Base-by-base conservation (phyloP, 2,113 vertebrate genomes). In the Malurus elegans region DNA sequence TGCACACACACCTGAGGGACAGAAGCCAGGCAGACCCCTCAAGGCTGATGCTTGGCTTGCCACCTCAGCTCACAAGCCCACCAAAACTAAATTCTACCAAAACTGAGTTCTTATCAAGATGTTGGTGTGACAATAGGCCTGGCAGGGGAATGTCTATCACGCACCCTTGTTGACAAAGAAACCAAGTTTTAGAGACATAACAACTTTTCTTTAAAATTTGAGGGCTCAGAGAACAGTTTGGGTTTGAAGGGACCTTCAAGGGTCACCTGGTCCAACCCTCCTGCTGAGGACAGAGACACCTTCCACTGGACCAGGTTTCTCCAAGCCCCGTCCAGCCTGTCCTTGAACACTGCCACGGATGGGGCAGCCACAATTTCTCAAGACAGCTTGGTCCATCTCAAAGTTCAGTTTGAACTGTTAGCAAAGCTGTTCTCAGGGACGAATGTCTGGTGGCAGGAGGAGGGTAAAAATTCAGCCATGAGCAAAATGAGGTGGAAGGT, bases 91-190 rank as follows among this genome's bases (percentile, higher is more conserved):
- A 65, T 65, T 14, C 28, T 40, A 69, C 11, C 28, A 44, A 48
- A 86, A 47, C 0, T 0, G 45, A 38, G 10, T 9, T 80, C 58
- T 78, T 34, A 12, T 14, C 20, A 31, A 34, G 44, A 9, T 14
- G 15, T 69, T 70, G 71, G 19, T 13, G 8, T 6, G 25, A 9
- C 31, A 66, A 9, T 2, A 13, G 2, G 4, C 10, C 2, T 0
- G 36, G 10, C 16, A 61, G 17, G 36, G 31, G 14, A 29, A 6
- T 6, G 12, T 8, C 15, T 25, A 0, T 19, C 6, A 12, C 6
- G 14, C 16, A 5, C 42, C 3, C n/a, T 3, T 1, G 5, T 8
- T 20, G 57, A 54, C 8, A 38, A 61, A 8, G 29, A 66, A 17
- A 48, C 10, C 17, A n/a, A 14, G 12, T 51, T 66, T 74, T 26